Percentiles rank a stretch among this genome's conserved stretches.
These are phyloP conservation scores for Collichthys lucidus DNA, from an alignment of 2,113 vertebrate genomes.

Conservation along the genomic window DNA sequence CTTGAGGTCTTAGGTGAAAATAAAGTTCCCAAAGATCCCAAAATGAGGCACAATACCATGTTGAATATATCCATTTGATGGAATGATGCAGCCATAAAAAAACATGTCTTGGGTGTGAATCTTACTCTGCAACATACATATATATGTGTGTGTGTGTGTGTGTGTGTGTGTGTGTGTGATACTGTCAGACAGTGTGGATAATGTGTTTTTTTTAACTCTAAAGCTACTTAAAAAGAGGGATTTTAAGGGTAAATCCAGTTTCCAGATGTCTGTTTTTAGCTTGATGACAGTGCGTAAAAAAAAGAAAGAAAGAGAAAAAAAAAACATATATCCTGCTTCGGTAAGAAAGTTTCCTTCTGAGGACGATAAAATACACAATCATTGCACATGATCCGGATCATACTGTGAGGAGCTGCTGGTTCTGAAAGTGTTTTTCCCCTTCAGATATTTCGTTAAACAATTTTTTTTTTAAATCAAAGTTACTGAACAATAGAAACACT, in stretches of 20 bases:
- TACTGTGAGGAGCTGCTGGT: not conserved
- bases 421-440: not conserved
- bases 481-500: not conserved
- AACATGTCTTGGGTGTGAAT: not conserved
- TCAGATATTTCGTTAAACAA: not conserved
- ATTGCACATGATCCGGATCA: too few relatives aligned
- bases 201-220: not conserved
- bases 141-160: too few relatives aligned
- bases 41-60: not conserved
- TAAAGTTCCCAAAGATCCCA: not conserved
- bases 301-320: not conserved
- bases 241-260: not conserved
- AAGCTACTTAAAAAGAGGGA: constrained; percentile 24
- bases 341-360: not conserved
- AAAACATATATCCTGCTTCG: not conserved
- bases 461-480: not conserved
- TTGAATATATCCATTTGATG: constrained; percentile 29
- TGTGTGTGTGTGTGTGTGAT: too few relatives aligned
- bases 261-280: not conserved
- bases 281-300: not conserved
- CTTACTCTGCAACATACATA: not conserved
- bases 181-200: constrained; percentile 21
- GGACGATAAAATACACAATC: not conserved
- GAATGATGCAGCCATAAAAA: constrained; percentile 9
- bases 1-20: not conserved